These are phyloP conservation scores for Xanthostigma xanthostigma DNA, from an alignment of 2,888 invertebrate genomes.

Conservation along the genomic window DNA sequence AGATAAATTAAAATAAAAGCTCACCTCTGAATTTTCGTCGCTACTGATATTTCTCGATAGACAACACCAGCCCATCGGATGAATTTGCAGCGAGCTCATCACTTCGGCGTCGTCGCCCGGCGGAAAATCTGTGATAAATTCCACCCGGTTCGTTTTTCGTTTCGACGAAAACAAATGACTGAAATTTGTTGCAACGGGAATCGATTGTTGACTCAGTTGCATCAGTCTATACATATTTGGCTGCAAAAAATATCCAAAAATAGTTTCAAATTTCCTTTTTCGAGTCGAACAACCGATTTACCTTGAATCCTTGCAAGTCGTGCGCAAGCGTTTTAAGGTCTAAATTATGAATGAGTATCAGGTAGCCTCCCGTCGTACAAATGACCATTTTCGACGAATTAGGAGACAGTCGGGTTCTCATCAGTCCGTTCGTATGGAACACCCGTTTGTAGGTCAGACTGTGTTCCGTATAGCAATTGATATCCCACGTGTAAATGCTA, in stretches of 20 bases:
- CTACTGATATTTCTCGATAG: slow-evolving; percentile 76
- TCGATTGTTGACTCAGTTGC: slow-evolving; percentile 71
- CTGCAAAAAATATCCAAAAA: slow-evolving; percentile 32
- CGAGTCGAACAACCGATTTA: slow-evolving; percentile 23
- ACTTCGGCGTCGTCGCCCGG: slow-evolving; percentile 74
- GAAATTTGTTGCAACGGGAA: slow-evolving; percentile 64
- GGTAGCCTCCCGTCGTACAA: slow-evolving; percentile 78
- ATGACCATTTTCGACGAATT: slow-evolving; percentile 78
- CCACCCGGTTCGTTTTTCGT: slow-evolving; percentile 68
- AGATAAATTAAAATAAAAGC: slow-evolving; percentile 9
- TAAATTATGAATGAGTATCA: slow-evolving; percentile 79
- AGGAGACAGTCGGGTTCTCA: slow-evolving; percentile 77
- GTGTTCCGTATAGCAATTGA: slow-evolving; percentile 69
- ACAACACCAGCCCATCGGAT: slow-evolving; percentile 82
- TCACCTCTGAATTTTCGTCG: slow-evolving; percentile 72
- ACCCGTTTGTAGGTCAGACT: slow-evolving; percentile 65
- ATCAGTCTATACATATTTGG: slow-evolving; percentile 79
- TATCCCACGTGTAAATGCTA: slow-evolving; percentile 87
- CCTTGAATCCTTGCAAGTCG: slow-evolving; percentile 75
- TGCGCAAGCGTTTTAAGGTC: slow-evolving; percentile 62
- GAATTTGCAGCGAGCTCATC: slow-evolving; percentile 75
- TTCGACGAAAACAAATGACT: slow-evolving; percentile 65
- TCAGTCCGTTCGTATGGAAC: slow-evolving; percentile 69
- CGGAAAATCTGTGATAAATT: slow-evolving; percentile 84
- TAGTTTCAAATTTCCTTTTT: neutral